Percentiles rank a stretch among this genome's conserved stretches.
Conservation (phyloP, 2,797 vertebrate species). For the Coregonus sp. region DNA sequence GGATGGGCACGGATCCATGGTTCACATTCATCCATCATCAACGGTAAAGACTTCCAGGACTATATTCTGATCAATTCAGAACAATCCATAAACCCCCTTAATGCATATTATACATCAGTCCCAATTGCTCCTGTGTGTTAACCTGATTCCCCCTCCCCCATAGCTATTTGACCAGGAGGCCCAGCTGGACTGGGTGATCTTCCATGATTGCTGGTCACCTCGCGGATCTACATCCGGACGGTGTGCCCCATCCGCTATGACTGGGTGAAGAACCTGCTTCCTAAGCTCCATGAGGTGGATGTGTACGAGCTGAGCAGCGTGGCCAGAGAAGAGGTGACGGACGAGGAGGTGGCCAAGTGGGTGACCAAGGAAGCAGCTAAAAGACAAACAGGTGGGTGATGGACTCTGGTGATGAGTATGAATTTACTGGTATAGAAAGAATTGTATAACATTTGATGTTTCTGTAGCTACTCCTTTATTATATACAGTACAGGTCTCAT, state of each 20-base stretch:
- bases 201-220: conserved; percentile 94
- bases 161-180: conserved; percentile 90
- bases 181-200: conserved; percentile 93
- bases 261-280: conserved; percentile 93
- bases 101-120: background rate
- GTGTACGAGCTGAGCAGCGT: conserved; percentile 92
- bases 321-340: conserved; percentile 90
- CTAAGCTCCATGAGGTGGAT: conserved; percentile 91
- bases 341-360: conserved; percentile 86
- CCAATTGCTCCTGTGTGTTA: background rate
- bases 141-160: background rate
- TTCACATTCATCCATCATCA: conserved; percentile 95
- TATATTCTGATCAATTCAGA: background rate
- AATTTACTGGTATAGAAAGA: background rate
- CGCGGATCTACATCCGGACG: conserved; percentile 89
- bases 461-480: background rate
- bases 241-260: conserved; percentile 93
- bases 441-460: background rate
- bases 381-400: conserved; percentile 79
- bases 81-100: background rate
- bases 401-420: background rate
- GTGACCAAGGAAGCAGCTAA: conserved; percentile 82
- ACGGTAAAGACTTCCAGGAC: conserved; percentile 75
- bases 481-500: too few species aligned
- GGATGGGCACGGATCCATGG: conserved; percentile 95